Evolutionary conservation across 2,797 vertebrate genomes (phyloP).

Genomic region (Ptychobarbus kaznakovi): DNA sequence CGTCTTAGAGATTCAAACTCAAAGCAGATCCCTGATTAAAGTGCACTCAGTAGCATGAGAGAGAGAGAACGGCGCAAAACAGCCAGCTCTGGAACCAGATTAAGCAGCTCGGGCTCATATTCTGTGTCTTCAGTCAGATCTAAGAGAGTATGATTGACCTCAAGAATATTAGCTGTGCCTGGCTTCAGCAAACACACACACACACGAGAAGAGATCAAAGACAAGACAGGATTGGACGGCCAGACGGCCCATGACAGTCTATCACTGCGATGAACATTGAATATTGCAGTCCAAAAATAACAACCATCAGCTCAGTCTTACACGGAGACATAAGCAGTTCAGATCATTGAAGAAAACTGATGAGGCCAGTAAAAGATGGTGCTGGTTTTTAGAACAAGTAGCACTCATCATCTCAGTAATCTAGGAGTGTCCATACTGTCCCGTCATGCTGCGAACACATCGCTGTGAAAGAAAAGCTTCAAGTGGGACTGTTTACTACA

Average conservation of each 20-base stretch:
- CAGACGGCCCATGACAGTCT: constrained; percentile 15
- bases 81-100: constrained; percentile 38
- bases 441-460: neutral
- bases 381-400: constrained; percentile 32
- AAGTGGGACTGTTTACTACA: neutral
- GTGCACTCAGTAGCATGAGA: constrained; percentile 71
- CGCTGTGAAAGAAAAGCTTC: neutral
- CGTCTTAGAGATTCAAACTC: constrained; percentile 66
- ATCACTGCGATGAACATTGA: constrained; percentile 27
- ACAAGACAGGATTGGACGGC: neutral
- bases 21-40: constrained; percentile 78
- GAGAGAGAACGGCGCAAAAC: constrained; percentile 30
- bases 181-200: neutral
- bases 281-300: constrained; percentile 37
- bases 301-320: constrained; percentile 6
- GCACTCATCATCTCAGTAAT: constrained; percentile 11
- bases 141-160: constrained; percentile 23
- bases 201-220: constrained; percentile 21
- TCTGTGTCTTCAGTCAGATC: constrained; percentile 24
- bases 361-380: constrained; percentile 22
- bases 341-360: neutral
- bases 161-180: constrained; percentile 9
- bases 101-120: constrained; percentile 44
- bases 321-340: neutral
- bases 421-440: constrained; percentile 11